Evolutionary conservation across 2,888 invertebrate genomes (phyloP), one percentile per base, ranked within the genome.

Genomic region (Neuroscelio doddi): DNA sequence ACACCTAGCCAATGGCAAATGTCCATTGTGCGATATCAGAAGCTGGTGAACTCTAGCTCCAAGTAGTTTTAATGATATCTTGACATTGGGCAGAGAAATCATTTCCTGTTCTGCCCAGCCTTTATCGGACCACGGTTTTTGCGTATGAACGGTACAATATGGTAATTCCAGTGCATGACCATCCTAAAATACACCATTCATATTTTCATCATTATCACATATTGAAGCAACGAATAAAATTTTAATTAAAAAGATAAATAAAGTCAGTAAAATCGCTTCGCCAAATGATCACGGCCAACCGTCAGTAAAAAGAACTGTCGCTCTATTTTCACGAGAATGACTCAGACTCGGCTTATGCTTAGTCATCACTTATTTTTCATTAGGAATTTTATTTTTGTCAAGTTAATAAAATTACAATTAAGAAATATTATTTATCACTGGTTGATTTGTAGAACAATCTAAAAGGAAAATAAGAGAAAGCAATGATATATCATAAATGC

Each of bases 1-100:
- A n/a, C n/a, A 94, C 93, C 93, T 94, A 73, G 92, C 88, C 57
- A 96, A 84, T 0, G 94, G 94, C 80, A 96, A 83, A 59, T 88
- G 88, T 27, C 94, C 94, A 74, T 90, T 89, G 80, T 96, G 96
- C 14, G 89, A 88, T 64, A 90, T 88, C 61, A 96, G 80, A 71
- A 96, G 84, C 44, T 88, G 85, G 74, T 91, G 89, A 52, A 93
- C 87, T 71, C 92, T 90, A 21, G 87, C 85, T 1, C 89, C 86
- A 66, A 96, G 89, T 39, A 87, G 78, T 51, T 90, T 87, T 39
- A 95, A 79, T 8, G 87, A 85, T 44, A 90, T 85, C 57, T 83
- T 85, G 0, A 91, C 87, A 41, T 89, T 89, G 0, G 90, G 90
- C 41, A 89, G 82, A 1, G 89, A 87, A 29, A 89, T 88, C 70